phyloP scores from a whole-genome alignment of 2,797 vertebrate species.

The Percopsis omiscomaycus region DNA sequence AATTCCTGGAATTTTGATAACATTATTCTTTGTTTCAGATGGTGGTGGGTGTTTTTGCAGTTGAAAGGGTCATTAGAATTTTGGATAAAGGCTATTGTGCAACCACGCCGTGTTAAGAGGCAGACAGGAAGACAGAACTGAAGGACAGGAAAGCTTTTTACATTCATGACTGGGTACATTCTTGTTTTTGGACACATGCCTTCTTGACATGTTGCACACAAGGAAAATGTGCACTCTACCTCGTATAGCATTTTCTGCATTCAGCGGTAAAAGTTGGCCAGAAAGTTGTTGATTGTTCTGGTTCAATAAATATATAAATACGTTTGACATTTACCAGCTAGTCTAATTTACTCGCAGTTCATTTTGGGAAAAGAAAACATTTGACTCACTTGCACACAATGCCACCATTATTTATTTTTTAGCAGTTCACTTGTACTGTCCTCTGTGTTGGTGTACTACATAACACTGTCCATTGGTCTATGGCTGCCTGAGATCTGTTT shows the following conservation, averaged over 20 bases:
- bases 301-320: too few species aligned
- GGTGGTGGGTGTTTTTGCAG: constrained; percentile 39
- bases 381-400: too few species aligned
- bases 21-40: constrained; percentile 39
- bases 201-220: not conserved
- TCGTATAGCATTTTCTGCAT: not conserved
- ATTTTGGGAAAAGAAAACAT: too few species aligned
- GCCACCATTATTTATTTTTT: too few species aligned
- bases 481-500: too few species aligned
- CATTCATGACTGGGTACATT: constrained; percentile 52
- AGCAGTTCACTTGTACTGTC: too few species aligned
- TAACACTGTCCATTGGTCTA: too few species aligned
- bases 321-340: too few species aligned
- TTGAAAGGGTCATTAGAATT: constrained; percentile 30
- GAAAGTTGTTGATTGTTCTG: too few species aligned
- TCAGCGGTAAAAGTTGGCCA: too few species aligned
- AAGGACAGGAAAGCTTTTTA: constrained; percentile 53
- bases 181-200: constrained; percentile 21
- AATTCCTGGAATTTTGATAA: constrained; percentile 49
- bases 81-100: constrained; percentile 42
- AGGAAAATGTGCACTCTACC: constrained; percentile 5
- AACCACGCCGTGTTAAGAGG: constrained; percentile 23
- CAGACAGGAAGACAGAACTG: constrained; percentile 39
- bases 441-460: too few species aligned
- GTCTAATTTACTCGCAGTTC: too few species aligned